Base-by-base conservation (phyloP, 2,113 vertebrate species). In the Rhea americana region DNA sequence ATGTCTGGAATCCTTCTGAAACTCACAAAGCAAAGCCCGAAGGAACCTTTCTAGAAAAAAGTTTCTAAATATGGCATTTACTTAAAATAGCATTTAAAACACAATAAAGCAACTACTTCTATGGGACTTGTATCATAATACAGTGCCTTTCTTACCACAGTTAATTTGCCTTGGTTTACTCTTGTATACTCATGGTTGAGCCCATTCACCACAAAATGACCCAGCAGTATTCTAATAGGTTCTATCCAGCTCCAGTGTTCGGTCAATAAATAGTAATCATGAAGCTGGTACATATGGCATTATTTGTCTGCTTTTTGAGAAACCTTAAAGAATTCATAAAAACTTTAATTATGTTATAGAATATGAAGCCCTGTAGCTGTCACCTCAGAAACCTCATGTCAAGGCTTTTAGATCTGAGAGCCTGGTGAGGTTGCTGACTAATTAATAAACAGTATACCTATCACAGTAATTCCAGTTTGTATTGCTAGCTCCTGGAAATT, bases 101-200 rank as follows among this genome's bases (percentile, higher is more conserved):
- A 68, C 55, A 68, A 4, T 5, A 47, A 25, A 80, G 62, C 45
- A 4, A 9, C 65, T 11, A 1, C 48, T 75, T 9, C 14, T 5
- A 7, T 28, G 14, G 7, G 26, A n/a, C 12, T 7, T 12, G 2
- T 18, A 8, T 39, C 28, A 11, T 3, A 11, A 41, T 22, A 25
- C 9, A 5, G 25, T 35, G 41, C 62, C 21, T 41, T 53, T 25
- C 18, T 48, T 43, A 28, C 21, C 65, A n/a, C 7, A 58, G 79
- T 12, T 21, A 24, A 26, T 35, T 26, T 35, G 26, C 71, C 21
- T 2, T 51, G 28, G 5, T 26, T 32, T 50, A 1, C 32, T 56
- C 18, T 8, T 4, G 11, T 19, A 11, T 5, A 1, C n/a, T 3
- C 8, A 7, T 41, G 45, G 37, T 28, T 45, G 2, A 22, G 32